phyloP scores from a whole-genome alignment of 1,140 invertebrate genomes.

The Monochamus saltuarius region DNA sequence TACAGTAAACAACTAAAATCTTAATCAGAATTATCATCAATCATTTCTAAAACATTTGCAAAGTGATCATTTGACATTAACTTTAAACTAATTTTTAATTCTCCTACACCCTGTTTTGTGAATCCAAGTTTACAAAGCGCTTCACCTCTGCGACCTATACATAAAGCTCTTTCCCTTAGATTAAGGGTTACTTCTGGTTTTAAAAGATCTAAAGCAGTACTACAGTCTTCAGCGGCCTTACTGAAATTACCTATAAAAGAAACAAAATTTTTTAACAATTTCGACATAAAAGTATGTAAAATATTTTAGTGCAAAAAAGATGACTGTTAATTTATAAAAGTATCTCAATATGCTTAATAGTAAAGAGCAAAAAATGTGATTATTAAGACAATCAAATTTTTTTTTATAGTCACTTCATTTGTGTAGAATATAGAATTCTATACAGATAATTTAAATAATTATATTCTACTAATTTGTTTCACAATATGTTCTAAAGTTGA shows the following conservation, averaged over 20 bases:
- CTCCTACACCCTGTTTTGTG: slow-evolving; percentile 69
- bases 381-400: too few relatives aligned
- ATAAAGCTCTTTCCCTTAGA: slow-evolving; percentile 66
- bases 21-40: slow-evolving; percentile 1
- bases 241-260: slow-evolving; percentile 37
- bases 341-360: too few relatives aligned
- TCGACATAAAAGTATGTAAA: too few relatives aligned
- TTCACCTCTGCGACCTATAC: slow-evolving; percentile 69
- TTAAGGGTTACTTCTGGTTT: slow-evolving; percentile 71
- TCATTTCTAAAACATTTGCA: slow-evolving; percentile 18
- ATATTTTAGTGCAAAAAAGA: too few relatives aligned
- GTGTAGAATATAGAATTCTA: too few relatives aligned
- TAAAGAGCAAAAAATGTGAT: too few relatives aligned
- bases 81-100: slow-evolving; percentile 71
- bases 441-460: too few relatives aligned
- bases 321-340: too few relatives aligned
- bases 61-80: slow-evolving; percentile 47
- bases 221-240: slow-evolving; percentile 53
- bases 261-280: neutral
- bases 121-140: slow-evolving; percentile 71
- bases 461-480: too few relatives aligned
- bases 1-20: too few relatives aligned
- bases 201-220: slow-evolving; percentile 70
- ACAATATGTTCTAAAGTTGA: too few relatives aligned
- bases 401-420: too few relatives aligned